A percentile compares a stretch with the other conserved stretches of the same genome.
phyloP scores from a whole-genome alignment of 2,113 vertebrate species.

The Sisor rabdophorus region DNA sequence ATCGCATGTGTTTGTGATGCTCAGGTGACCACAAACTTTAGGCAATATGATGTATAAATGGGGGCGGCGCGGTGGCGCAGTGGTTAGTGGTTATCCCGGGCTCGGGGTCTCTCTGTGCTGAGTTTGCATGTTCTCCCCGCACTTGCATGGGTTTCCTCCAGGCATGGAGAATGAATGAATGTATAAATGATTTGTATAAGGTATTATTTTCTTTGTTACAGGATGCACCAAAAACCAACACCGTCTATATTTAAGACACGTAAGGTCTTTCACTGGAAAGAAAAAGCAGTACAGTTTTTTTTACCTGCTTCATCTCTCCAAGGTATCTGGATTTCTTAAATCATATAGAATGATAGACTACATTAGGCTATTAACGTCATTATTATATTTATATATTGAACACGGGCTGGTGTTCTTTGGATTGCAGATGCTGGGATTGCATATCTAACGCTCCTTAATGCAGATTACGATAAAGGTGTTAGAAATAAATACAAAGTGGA shows the following conservation, averaged over 20 bases:
- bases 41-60: no score
- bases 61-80: no score
- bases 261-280: slow-evolving; percentile 63
- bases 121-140: no score
- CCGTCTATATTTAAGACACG: slow-evolving; percentile 66
- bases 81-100: no score
- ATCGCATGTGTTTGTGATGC: no score
- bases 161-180: no score
- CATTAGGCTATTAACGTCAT: background rate
- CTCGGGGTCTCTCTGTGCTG: no score
- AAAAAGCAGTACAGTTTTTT: slow-evolving; percentile 55
- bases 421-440: slow-evolving; percentile 53
- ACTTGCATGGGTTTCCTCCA: no score
- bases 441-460: slow-evolving; percentile 71
- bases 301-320: slow-evolving; percentile 59
- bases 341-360: background rate
- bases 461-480: slow-evolving; percentile 63
- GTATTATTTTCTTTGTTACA: slow-evolving; percentile 44
- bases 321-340: slow-evolving; percentile 54
- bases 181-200: no score
- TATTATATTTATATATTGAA: background rate
- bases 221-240: slow-evolving; percentile 73
- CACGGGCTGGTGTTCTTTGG: slow-evolving; percentile 18
- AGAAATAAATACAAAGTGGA: slow-evolving; percentile 54
- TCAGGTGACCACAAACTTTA: no score